Evolutionary conservation across 2,797 vertebrate genomes (phyloP).

Genomic region (Sciurus vulgaris): DNA sequence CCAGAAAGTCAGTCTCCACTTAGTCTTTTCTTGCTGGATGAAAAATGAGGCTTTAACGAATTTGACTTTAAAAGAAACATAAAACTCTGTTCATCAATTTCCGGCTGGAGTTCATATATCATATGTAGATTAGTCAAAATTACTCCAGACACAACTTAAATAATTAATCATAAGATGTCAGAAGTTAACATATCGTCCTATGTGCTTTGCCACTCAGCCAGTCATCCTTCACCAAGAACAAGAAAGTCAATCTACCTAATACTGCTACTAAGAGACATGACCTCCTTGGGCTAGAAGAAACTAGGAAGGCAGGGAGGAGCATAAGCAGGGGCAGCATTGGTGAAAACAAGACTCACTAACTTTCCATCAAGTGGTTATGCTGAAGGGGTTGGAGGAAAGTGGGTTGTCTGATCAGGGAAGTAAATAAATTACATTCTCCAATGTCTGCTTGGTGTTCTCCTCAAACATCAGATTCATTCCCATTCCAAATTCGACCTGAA

Average conservation of each 20-base stretch:
- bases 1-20: slow-evolving; percentile 28
- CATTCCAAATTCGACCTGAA: neutral
- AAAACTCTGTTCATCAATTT: slow-evolving; percentile 47
- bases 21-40: slow-evolving; percentile 36
- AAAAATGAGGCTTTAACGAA: slow-evolving; percentile 64
- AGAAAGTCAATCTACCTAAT: neutral
- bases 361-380: neutral
- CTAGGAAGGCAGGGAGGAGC: neutral
- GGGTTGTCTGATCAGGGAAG: neutral
- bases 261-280: neutral
- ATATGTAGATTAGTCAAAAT: slow-evolving; percentile 49
- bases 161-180: slow-evolving; percentile 56
- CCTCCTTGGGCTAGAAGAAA: neutral
- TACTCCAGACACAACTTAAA: slow-evolving; percentile 55
- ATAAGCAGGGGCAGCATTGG: neutral
- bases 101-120: neutral
- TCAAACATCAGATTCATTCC: neutral
- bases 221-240: slow-evolving; percentile 13
- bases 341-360: neutral
- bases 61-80: slow-evolving; percentile 62
- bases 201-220: slow-evolving; percentile 18
- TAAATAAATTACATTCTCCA: neutral
- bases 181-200: neutral
- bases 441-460: neutral
- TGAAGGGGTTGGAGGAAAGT: neutral